Evolutionary conservation across 2,888 invertebrate genomes (phyloP), one percentile per base, ranked within the genome.

Genomic region (Temnothorax unifasciatus): DNA sequence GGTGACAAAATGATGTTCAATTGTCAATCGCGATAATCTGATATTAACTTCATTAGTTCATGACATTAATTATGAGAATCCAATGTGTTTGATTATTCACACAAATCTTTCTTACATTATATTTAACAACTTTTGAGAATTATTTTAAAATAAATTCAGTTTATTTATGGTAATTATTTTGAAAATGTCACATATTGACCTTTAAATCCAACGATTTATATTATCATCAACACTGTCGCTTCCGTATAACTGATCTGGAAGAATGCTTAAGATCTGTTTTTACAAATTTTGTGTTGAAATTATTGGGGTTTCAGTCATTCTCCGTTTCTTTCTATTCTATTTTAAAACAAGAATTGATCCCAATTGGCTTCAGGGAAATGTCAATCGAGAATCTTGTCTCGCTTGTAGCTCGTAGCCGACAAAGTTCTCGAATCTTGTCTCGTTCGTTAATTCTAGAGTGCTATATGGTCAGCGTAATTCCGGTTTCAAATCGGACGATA

Each of bases 1-100:
- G 38, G 34, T 50, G 50, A 50, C 64, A 34, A 66, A 66, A 15
- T 38, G 76, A 64, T 76, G 38, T 18, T 76, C 66, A 66, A 18
- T n/a, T 76, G 52, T 76, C 52, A 21, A 47, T 21, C 15, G 8
- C 34, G 21, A 64, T 3, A 29, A 47, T 34, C 13, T 47, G 11
- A 63, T n/a, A 50, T 75, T 50, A 25, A 50, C 34, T 21, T 61
- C 29, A 15, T 57, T 57, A 57, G 15, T 61, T 64, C 21, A 29
- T 63, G 34, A 63, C 13, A 15, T 52, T 54, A 21, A 47, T 15
- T 57, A n/a, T n/a, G 21, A 29, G 18, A 68, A 29, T 34, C 18
- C 5, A 50, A 29, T 21, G n/a, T 63, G n/a, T 63, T 61, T 61
- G 1, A 18, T 29, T 18, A 34, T 69, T 50, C 29, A 29, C 29